phyloP scores from a whole-genome alignment of 2,113 vertebrate species.

The Seriola dumerili region DNA sequence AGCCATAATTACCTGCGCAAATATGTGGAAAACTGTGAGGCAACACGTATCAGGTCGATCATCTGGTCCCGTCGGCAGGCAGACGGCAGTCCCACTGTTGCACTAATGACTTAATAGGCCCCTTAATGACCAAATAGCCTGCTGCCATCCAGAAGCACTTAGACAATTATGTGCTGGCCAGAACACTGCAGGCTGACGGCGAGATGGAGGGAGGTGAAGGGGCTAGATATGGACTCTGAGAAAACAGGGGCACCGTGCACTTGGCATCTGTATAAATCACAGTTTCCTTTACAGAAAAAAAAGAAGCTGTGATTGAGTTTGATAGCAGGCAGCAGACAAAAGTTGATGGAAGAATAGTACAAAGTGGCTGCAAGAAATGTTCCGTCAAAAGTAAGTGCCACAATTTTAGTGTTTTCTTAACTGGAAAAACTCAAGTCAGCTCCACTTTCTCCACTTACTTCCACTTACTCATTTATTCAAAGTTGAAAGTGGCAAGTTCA shows the following conservation, averaged over 20 bases:
- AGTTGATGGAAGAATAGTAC: constrained; percentile 20
- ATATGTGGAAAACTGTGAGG: constrained; percentile 76
- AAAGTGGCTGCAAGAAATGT: constrained; percentile 28
- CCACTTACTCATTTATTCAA: constrained; percentile 13
- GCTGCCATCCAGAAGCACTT: constrained; percentile 86
- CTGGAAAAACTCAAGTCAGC: constrained; percentile 49
- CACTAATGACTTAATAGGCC: constrained; percentile 86
- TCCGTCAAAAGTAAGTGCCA: constrained; percentile 34
- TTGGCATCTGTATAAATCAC: constrained; percentile 46
- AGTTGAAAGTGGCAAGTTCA: constrained; percentile 9
- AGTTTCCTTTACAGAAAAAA: constrained; percentile 23
- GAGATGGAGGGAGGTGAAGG: constrained; percentile 32
- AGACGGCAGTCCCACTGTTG: constrained; percentile 77
- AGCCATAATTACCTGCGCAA: constrained; percentile 77
- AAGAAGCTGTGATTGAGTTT: constrained; percentile 1
- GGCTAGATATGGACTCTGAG: constrained; percentile 29
- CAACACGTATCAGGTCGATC: constrained; percentile 75
- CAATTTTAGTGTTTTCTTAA: constrained; percentile 38
- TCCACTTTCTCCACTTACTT: not conserved
- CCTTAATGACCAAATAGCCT: constrained; percentile 86
- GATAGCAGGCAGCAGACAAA: not conserved
- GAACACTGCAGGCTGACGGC: constrained; percentile 60
- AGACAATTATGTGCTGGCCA: constrained; percentile 83
- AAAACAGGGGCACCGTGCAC: constrained; percentile 43
- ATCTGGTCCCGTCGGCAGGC: constrained; percentile 71